Base-by-base conservation (phyloP, 1,140 invertebrate genomes). In the Drosophila bifasciata region DNA sequence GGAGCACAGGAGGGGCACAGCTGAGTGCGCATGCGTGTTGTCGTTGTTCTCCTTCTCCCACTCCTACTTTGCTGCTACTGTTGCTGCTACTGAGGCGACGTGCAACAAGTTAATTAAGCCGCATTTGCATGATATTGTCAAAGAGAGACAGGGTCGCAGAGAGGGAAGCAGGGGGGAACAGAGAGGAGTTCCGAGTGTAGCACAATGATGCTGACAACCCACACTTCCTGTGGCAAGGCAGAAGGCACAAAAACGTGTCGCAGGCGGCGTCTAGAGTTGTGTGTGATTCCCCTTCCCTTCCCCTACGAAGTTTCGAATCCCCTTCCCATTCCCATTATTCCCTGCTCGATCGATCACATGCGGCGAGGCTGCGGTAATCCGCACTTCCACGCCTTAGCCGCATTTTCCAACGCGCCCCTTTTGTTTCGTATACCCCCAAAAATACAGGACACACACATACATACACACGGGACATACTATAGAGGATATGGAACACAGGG, bases 31-130 rank as follows among this genome's bases (percentile, higher is more conserved):
- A 83, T 86, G 83, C 83, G 83, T 86, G 83, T 88, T 67, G 69
- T 64, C 66, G 62, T 48, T 69, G 66, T 69, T 46, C 17, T 32
- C 43, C 50, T n/a, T 39, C 66, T 48, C 66, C 32, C 5, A 1
- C 59, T 3, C 28, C 41, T 39, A 28, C 15, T 43, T 32, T 44
- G 48, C 13, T 8, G 28, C 15, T 19, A 21, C 13, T 13, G 32
- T 13, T 39, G 50, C 11, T 57, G 50, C 40, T 19, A 60, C 66
- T 61, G 51, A 56, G 70, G 83, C 83, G 83, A 86, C 83, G 83
- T 88, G 83, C 83, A 88, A 88, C 83, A 88, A 88, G 83, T 88
- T 88, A 88, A 88, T 88, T 88, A 88, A 88, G 83, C 79, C 84
- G 75, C 78, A 88, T 88, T 88, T 89, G 83, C 83, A 88, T 88